These are phyloP conservation scores for Ectobius pallidus DNA, from an alignment of 2,888 invertebrate species.

Conservation along the genomic window DNA sequence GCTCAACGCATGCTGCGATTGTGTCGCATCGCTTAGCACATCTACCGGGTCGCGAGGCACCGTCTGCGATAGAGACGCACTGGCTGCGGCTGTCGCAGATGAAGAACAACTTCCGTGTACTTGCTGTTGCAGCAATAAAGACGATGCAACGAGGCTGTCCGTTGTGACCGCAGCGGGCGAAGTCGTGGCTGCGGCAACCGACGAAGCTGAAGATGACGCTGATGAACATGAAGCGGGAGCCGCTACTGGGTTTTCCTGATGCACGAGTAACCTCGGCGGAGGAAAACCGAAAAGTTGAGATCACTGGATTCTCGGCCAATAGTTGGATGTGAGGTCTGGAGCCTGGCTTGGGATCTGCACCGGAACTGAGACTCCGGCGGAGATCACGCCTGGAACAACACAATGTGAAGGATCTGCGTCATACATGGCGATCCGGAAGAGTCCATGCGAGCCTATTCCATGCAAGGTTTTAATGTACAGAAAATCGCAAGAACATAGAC, in stretches of 20 bases:
- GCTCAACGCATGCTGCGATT: neutral
- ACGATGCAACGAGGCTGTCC: slow-evolving; percentile 43
- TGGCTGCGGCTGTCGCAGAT: too few relatives aligned
- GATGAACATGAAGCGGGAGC: slow-evolving; percentile 54
- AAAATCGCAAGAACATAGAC: too few relatives aligned
- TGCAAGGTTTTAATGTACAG: too few relatives aligned
- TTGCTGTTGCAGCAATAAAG: slow-evolving; percentile 30
- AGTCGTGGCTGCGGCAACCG: slow-evolving; percentile 55
- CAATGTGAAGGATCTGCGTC: too few relatives aligned
- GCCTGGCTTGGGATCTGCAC: slow-evolving; percentile 90
- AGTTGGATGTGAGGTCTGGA: slow-evolving; percentile 78
- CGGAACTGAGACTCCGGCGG: slow-evolving; percentile 90
- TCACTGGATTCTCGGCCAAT: slow-evolving; percentile 94
- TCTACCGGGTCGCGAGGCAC: slow-evolving; percentile 14
- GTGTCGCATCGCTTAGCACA: neutral
- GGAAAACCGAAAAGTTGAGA: slow-evolving; percentile 67
- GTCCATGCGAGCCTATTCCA: too few relatives aligned
- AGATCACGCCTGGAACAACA: slow-evolving; percentile 79
- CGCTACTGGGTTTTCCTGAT: slow-evolving; percentile 44
- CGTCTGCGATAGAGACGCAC: neutral
- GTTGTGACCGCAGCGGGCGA: slow-evolving; percentile 49
- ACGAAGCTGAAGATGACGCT: slow-evolving; percentile 55
- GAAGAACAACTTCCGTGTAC: neutral
- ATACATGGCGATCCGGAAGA: too few relatives aligned
- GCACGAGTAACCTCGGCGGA: slow-evolving; percentile 72